phyloP scores from a whole-genome alignment of 2,113 vertebrate genomes.

The Egretta garzetta region DNA sequence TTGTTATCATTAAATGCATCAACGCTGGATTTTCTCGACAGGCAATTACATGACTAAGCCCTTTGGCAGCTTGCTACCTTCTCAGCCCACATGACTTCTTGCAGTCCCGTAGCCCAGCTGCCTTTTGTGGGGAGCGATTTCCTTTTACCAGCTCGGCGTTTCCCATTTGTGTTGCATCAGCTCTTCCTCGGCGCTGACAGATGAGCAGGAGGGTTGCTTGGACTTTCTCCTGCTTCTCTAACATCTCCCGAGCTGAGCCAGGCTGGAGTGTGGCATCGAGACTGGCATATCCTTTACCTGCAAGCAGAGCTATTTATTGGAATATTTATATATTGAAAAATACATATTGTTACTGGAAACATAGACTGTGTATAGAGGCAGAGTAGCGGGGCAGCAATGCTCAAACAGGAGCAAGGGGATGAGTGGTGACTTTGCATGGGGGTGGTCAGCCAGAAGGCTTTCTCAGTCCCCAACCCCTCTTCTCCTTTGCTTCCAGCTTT shows the following conservation, averaged over 20 bases:
- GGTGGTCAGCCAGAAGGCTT: not conserved
- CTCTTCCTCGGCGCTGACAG: accelerated
- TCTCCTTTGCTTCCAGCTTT: not conserved
- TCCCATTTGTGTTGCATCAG: not conserved
- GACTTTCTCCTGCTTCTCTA: not conserved
- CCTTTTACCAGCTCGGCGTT: not conserved
- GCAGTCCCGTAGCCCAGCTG: not conserved
- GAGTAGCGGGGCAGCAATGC: not conserved
- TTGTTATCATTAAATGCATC: not conserved
- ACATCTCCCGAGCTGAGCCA: not conserved
- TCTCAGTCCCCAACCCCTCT: not conserved
- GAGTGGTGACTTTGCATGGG: accelerated
- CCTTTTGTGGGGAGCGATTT: not conserved
- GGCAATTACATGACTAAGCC: slow-evolving; percentile 33
- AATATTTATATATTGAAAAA: accelerated
- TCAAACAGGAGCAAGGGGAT: not conserved
- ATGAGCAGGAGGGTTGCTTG: accelerated
- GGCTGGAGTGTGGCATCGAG: accelerated
- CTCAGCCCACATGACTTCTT: not conserved
- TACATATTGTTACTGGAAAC: not conserved
- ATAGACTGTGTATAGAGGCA: not conserved
- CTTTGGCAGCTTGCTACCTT: not conserved
- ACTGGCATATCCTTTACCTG: not conserved
- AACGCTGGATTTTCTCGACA: not conserved
- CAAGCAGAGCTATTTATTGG: not conserved